Base-by-base conservation (phyloP, 2,113 vertebrate genomes). In the Globicephala melas region DNA sequence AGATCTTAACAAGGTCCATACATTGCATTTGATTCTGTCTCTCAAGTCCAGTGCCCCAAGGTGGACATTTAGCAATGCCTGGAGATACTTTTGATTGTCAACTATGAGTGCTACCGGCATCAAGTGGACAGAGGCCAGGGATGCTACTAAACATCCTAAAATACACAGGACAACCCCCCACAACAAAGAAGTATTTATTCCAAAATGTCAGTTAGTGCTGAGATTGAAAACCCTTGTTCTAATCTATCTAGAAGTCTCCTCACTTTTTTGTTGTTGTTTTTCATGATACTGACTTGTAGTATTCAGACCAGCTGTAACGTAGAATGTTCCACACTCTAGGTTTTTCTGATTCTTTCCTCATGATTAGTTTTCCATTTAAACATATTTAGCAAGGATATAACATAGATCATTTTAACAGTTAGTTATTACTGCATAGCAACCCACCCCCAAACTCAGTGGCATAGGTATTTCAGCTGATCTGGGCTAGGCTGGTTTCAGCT, bases 321-420 rank as follows among this genome's bases (percentile, higher is more conserved):
- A 87, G 74, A 77, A 41, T 44, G 14, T 71, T 62, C 62, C 53
- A 91, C 55, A 53, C 47, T 53, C 13, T 55, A 68, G 58, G 13
- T 65, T 95, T 80, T 93, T 68, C 21, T 68, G 74, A 83, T 92
- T 63, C 12, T 95, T 96, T 91, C 23, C 33, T 96, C 58, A 50
- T n/a, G 31, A 65, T 60, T 74, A 23, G 11, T 94, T 93, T 62
- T 71, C 50, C n/a, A 95, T 88, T 93, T 91, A 96, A 73, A 94
- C 31, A 36, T 76, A 95, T 53, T 70, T 65, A 28, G 8, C 68
- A 90, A 74, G 38, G 68, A 83, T 68, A 84, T 77, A 38, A 79
- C 44, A 41, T 9, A 68, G 58, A 77, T 96, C 21, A 84, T 60
- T 80, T 5, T 68, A 73, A 77, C 3, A 70, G 50, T 82, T 91